Percentiles rank a stretch among this genome's conserved stretches.
Evolutionary conservation across 2,797 vertebrate species (phyloP).

Genomic region (Ceyx erithaca): DNA sequence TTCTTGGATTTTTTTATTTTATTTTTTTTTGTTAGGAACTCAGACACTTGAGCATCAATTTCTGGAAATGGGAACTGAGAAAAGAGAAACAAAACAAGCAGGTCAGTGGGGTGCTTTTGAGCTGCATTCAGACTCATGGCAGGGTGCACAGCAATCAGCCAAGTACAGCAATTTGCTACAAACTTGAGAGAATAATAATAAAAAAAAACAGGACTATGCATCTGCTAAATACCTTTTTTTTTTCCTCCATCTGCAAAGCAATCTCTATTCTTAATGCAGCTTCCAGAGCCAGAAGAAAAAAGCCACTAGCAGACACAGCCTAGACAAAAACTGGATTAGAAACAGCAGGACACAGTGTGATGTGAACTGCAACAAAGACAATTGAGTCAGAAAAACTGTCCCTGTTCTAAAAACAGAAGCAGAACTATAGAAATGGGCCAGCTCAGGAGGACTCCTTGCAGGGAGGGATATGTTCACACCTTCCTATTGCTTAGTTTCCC

Average conservation of each 20-base stretch:
- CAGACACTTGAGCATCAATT: neutral
- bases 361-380: neutral
- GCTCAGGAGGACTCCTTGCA: neutral
- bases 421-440: neutral
- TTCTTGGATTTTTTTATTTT: neutral
- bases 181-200: neutral
- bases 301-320: neutral
- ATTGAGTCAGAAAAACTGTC: neutral
- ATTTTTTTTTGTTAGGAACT: neutral
- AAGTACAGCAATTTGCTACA: slow-evolving; percentile 19
- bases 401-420: neutral
- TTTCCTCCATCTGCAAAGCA: neutral
- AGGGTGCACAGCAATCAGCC: slow-evolving; percentile 38
- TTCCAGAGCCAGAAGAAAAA: neutral
- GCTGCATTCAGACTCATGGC: slow-evolving; percentile 27
- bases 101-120: slow-evolving; percentile 17
- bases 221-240: neutral
- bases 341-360: neutral
- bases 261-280: neutral
- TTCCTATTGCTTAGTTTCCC: neutral
- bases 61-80: slow-evolving; percentile 28
- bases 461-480: neutral
- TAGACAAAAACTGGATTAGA: neutral
- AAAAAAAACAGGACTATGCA: neutral
- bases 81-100: neutral